phyloP scores from a whole-genome alignment of 1,140 invertebrate genomes.

The Drosophila lacertosa region DNA sequence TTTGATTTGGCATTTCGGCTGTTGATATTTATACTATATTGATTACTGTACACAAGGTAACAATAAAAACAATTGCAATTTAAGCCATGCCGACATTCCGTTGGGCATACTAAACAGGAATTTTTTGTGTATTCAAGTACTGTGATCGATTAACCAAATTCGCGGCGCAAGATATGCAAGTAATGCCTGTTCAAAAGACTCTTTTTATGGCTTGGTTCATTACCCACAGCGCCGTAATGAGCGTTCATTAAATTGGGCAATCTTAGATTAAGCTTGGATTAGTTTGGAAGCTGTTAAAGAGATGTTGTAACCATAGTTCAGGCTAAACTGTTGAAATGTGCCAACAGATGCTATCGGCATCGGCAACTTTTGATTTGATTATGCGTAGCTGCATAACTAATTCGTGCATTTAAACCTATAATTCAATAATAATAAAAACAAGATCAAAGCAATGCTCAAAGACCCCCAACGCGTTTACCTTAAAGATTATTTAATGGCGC shows the following conservation, averaged over 20 bases:
- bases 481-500: constrained; percentile 56
- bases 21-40: constrained; percentile 2
- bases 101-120: constrained; percentile 31
- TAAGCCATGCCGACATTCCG: constrained; percentile 10
- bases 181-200: constrained; percentile 12
- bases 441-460: constrained; percentile 39
- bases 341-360: constrained; percentile 1
- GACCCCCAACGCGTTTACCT: constrained; percentile 40
- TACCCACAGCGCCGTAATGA: constrained; percentile 8
- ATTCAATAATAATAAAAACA: constrained; percentile 37
- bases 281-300: constrained; percentile 5
- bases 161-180: constrained; percentile 4
- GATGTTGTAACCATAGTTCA: constrained; percentile 6
- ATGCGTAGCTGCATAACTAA: constrained; percentile 20
- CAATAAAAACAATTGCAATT: constrained; percentile 23
- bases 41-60: constrained; percentile 24
- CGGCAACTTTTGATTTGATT: constrained; percentile 2
- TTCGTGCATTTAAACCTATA: constrained; percentile 4
- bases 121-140: constrained; percentile 20
- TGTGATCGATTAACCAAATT: constrained; percentile 44
- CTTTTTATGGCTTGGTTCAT: constrained; percentile 26
- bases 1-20: not conserved
- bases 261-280: constrained; percentile 12
- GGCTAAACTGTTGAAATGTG: constrained; percentile 5
- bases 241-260: constrained; percentile 14